These are phyloP conservation scores for Lymantria monacha DNA, from an alignment of 2,888 invertebrate species.

Conservation along the genomic window DNA sequence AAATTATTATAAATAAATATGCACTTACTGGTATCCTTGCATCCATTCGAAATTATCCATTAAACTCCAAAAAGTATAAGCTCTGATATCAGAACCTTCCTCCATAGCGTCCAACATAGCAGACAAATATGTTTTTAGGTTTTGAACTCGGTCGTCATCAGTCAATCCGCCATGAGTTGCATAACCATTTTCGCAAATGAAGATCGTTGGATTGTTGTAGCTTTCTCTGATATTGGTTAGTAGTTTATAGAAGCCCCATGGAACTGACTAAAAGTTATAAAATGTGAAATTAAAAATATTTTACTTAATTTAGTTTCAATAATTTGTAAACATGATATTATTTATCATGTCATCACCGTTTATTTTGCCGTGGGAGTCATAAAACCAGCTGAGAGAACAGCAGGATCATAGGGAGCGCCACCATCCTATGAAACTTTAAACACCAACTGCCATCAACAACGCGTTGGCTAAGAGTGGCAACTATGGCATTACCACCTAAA, in stretches of 20 bases:
- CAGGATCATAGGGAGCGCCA: too few species aligned
- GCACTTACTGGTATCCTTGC: background rate
- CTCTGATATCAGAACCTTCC: background rate
- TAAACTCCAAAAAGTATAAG: background rate
- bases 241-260: background rate
- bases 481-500: too few species aligned
- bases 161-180: background rate
- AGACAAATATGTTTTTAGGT: background rate
- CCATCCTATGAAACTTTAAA: too few species aligned
- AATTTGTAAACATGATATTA: too few species aligned
- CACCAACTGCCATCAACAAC: too few species aligned
- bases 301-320: too few species aligned
- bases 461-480: too few species aligned
- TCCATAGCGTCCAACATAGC: background rate
- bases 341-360: too few species aligned
- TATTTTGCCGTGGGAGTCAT: too few species aligned
- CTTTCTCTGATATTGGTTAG: background rate
- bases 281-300: too few species aligned
- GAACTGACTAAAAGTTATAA: background rate
- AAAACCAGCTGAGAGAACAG: too few species aligned
- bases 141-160: background rate
- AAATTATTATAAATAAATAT: background rate
- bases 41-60: constrained; percentile 1
- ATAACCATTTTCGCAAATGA: background rate
- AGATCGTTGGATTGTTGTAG: background rate